These are phyloP conservation scores for Noturus placidus DNA, from an alignment of 2,113 vertebrate species.

Conservation along the genomic window DNA sequence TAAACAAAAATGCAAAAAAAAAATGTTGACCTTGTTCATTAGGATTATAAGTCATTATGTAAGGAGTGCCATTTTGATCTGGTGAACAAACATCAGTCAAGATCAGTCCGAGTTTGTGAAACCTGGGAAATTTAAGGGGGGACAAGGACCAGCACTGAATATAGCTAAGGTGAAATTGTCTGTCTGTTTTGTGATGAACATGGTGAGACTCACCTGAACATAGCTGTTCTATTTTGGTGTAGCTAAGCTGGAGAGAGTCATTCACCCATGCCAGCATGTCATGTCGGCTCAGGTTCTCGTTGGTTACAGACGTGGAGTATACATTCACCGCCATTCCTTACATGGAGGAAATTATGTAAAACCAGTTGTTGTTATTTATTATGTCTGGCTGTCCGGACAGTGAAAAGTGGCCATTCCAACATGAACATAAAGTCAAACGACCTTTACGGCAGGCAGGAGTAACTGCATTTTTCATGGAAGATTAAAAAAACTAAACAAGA, in stretches of 20 bases:
- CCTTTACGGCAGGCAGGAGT: not conserved
- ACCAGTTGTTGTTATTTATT: not conserved
- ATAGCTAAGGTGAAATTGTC: not conserved
- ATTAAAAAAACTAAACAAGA: not conserved
- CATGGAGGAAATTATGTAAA: conserved; percentile 59
- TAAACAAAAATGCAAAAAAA: conserved; percentile 3
- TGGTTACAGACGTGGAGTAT: conserved; percentile 94
- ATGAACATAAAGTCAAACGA: not conserved
- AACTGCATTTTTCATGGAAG: not conserved
- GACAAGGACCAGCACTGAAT: not conserved
- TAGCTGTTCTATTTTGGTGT: conserved; percentile 96
- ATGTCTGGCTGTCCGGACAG: not conserved
- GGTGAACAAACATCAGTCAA: not conserved
- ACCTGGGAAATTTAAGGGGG: not conserved
- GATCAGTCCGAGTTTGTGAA: not conserved
- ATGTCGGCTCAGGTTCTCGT: conserved; percentile 96
- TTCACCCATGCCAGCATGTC: conserved; percentile 99
- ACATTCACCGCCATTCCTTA: conserved; percentile 98
- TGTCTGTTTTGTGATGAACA: not conserved
- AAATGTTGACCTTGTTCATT: not conserved
- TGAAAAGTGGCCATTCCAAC: not conserved
- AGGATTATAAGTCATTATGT: not conserved
- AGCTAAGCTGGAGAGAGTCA: conserved; percentile 92
- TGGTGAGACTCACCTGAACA: conserved; percentile 82
- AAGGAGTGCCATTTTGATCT: not conserved